Conservation (phyloP, 2,113 vertebrate genomes). For the Calypte anna region DNA sequence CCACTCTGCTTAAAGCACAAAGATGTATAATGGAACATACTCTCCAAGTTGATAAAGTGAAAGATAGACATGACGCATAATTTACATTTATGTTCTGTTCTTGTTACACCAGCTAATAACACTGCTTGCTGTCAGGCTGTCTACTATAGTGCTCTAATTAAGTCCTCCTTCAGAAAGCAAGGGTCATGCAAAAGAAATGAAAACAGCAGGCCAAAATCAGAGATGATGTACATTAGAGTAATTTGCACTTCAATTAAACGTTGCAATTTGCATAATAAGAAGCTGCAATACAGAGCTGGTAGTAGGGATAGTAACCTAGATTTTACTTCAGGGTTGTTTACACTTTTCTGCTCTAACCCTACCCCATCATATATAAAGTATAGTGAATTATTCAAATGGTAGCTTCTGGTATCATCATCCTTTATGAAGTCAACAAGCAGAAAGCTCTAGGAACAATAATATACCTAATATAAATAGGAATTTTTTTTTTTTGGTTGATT, state of each 20-base stretch:
- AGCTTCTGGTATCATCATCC: neutral
- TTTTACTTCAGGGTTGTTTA: slow-evolving; percentile 50
- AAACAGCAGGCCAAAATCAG: slow-evolving; percentile 51
- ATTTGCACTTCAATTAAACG: slow-evolving; percentile 64
- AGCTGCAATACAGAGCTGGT: slow-evolving; percentile 6
- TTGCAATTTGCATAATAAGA: slow-evolving; percentile 55
- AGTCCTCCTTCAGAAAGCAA: slow-evolving; percentile 52
- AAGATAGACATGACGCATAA: neutral
- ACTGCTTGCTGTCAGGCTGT: slow-evolving; percentile 11
- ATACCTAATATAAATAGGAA: neutral
- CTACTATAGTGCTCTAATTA: slow-evolving; percentile 23
- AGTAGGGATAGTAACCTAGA: slow-evolving; percentile 25
- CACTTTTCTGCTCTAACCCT: neutral
- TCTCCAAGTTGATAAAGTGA: neutral
- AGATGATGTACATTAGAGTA: slow-evolving; percentile 53
- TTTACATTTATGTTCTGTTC: slow-evolving; percentile 31
- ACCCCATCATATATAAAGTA: neutral
- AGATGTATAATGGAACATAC: neutral
- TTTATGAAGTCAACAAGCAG: neutral
- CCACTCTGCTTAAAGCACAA: slow-evolving; percentile 9
- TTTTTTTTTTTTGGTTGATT: neutral
- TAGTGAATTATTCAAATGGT: neutral
- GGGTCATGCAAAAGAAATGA: slow-evolving; percentile 59
- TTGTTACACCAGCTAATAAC: slow-evolving; percentile 17
- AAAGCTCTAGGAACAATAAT: neutral